Percentiles rank a stretch among this genome's conserved stretches.
Evolutionary conservation across 1,140 invertebrate genomes (phyloP).

Genomic region (Saccostrea echinata): DNA sequence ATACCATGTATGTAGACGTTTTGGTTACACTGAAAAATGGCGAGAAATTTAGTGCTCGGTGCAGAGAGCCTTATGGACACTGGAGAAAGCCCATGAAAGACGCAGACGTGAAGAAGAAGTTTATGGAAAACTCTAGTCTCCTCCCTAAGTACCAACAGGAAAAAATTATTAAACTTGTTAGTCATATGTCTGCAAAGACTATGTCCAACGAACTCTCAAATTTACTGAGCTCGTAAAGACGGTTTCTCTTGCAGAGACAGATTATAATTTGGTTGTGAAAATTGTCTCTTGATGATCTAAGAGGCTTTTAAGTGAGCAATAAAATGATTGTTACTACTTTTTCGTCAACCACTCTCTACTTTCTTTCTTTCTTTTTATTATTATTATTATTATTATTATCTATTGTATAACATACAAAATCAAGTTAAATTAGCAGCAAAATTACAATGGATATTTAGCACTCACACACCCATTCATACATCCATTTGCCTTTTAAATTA

Average conservation of each 20-base stretch:
- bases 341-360: too few relatives aligned
- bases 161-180: constrained; percentile 60
- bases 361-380: too few relatives aligned
- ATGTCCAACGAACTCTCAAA: neutral
- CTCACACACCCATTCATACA: too few relatives aligned
- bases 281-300: neutral
- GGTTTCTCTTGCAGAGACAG: neutral
- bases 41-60: constrained; percentile 52
- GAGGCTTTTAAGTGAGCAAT: too few relatives aligned
- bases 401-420: too few relatives aligned
- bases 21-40: constrained; percentile 59
- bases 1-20: constrained; percentile 72
- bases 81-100: constrained; percentile 71
- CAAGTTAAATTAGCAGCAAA: too few relatives aligned
- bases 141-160: constrained; percentile 43
- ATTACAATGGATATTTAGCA: too few relatives aligned
- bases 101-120: constrained; percentile 66
- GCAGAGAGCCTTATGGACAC: constrained; percentile 72
- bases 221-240: neutral
- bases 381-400: too few relatives aligned
- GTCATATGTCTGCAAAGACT: constrained; percentile 46
- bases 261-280: neutral
- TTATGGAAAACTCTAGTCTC: constrained; percentile 61
- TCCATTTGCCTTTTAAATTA: too few relatives aligned
- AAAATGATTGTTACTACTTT: too few relatives aligned